Evolutionary conservation across 2,113 vertebrate species (phyloP), one percentile per base, ranked within the genome.

Genomic region (Mungos mungo): DNA sequence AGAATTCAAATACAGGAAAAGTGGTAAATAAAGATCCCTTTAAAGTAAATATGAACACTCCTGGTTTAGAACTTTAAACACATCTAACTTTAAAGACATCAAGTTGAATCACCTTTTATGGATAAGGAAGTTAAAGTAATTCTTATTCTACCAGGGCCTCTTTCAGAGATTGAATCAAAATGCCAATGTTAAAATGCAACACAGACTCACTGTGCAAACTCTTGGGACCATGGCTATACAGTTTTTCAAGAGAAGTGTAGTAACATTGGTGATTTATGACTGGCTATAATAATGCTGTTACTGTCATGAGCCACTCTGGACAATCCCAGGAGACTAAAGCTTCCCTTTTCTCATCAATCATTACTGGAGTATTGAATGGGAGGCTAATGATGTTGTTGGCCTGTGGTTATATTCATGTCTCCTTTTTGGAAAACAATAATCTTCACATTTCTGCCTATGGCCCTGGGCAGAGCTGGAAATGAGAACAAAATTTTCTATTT

Each of bases 301-400:
- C n/a, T 96, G 68, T 97, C 79, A 79, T 45, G 52, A 96, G 21
- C 60, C 47, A 87, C 66, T 89, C 68, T 71, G 68, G 60, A 90
- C n/a, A n/a, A 27, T 92, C 82, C 72, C 77, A 92, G 86, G 72
- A 91, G 92, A 79, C 57, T 41, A 57, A 47, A 83, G 27, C 63
- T 90, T 93, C 74, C 66, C 38, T 57, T 76, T 95, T 50, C 21
- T 47, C 83, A 95, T 96, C 74, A 87, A 5, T 97, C 95, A 96
- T 79, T 77, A 69, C 47, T 87, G 4, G 10, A 92, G 79, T 68
- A 96, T 96, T 94, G 97, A 96, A 89, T 96, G 95, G 80, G 87
- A 97, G 60, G 81, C 90, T 97, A 93, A 96, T 93, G 91, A 87
- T 88, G 27, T 63, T 91, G 63, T 81, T 98, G 95, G 94, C 95